phyloP scores from a whole-genome alignment of 2,113 vertebrate species.

The Gymnogyps californianus region DNA sequence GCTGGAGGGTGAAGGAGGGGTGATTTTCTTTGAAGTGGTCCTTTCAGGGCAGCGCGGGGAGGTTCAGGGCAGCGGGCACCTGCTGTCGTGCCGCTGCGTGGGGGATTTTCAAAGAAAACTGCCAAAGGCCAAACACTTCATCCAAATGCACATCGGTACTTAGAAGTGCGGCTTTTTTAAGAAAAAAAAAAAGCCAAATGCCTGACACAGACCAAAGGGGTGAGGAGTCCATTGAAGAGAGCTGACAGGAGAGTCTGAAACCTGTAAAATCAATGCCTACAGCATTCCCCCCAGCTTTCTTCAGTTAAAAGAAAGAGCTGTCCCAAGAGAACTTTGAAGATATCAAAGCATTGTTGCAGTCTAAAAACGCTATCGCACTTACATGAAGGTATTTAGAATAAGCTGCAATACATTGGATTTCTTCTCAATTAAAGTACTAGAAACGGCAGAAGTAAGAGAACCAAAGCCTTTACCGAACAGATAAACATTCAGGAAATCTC shows the following conservation, averaged over 20 bases:
- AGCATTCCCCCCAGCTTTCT: background rate
- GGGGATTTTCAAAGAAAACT: background rate
- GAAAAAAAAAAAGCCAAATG: background rate
- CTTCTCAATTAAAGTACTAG: constrained; percentile 1
- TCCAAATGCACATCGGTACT: background rate
- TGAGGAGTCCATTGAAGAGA: background rate
- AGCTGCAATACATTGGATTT: constrained; percentile 2
- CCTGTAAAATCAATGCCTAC: background rate
- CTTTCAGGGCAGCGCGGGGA: background rate
- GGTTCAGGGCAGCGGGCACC: background rate
- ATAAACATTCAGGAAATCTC: background rate
- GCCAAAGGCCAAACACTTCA: background rate
- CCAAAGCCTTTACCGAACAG: background rate
- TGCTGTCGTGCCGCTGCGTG: rapidly evolving
- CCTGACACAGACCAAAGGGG: constrained; percentile 10
- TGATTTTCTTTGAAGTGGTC: background rate
- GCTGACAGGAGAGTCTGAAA: background rate
- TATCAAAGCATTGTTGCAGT: constrained; percentile 16
- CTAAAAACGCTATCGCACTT: background rate
- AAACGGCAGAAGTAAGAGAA: background rate
- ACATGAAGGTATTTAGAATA: background rate
- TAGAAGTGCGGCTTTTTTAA: background rate
- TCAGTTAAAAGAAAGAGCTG: background rate
- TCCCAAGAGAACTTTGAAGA: constrained; percentile 9
- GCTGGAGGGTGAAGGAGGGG: background rate